Evolutionary conservation across 1,140 invertebrate species (phyloP), one percentile per base, ranked within the genome.

Genomic region (Cotesia vestalis): DNA sequence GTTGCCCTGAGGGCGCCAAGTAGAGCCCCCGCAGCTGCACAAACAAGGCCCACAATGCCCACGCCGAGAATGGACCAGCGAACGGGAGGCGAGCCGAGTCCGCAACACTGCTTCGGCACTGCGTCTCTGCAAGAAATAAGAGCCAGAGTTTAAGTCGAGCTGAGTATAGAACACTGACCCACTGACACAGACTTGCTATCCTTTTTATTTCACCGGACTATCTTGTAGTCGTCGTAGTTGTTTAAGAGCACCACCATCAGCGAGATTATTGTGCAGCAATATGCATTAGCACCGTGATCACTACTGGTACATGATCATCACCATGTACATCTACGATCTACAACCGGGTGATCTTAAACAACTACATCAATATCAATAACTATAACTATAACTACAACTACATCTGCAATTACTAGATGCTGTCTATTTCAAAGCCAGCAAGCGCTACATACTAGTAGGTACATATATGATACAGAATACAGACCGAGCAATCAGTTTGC

Each of bases 61-160:
- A 86, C 83, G 52, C 85, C 84, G 27, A 87, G 76, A 75, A 87
- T 87, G 75, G 86, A 86, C 85, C 86, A 86, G 70, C 85, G 86
- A 27, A 86, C 84, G 53, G 85, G 84, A 62, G 85, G 86, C 34
- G 85, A 87, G 72, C 86, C 80, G 46, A 87, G 77, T 64, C 86
- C 85, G 66, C 86, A 87, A 68, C 86, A 87, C 74, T 86, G 86
- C 82, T 87, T 87, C 74, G 85, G 85, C 68, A 85, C 85, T 71
- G 84, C 82, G 78, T 86, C 85, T 74, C 85, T 87, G 81, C 73
- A 64, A 79, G 79, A 69, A 52, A 60, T 51, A 57, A 40, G 52
- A 73, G 59, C 46, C 63, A 27, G 27, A 27, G 27, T 27, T 27
- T 27, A 27, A 27, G 27, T 66, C 11, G 40, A 46, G 40, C 27